Evolutionary conservation across 2,888 invertebrate species (phyloP), one percentile per base, ranked within the genome.

Genomic region (Monochamus alternatus): DNA sequence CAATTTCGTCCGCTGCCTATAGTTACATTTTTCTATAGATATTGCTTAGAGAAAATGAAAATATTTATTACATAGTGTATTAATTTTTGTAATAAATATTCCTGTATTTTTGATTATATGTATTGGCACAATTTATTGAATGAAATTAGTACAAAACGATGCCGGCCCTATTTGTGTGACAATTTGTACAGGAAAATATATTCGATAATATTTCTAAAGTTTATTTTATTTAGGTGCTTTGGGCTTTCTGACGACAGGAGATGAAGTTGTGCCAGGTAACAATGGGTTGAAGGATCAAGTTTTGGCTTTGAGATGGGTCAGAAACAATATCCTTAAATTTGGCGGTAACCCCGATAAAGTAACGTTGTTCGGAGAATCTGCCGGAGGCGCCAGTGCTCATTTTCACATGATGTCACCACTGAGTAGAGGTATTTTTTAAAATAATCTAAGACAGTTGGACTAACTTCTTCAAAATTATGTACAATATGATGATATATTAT

Each of bases 211-310:
- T 47, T 65, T 43, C 22, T n/a, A 9, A 43, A 22, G n/a, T 47
- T 30, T 55, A 55, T 14, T 12, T 55, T 55, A 22, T 55, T 14
- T 72, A 88, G 89, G 88, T 73, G 86, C 88, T n/a, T 76, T 88
- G 65, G 90, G 90, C 67, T 89, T 90, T 77, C 73, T 87, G 5
- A 83, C 82, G 63, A 88, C 87, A 2, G 87, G 86, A 44, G 89
- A 89, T 78, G 84, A 86, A 69, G 82, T 85, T 4, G 85, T 87
- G 5, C 88, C 89, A 2, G 89, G 89, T 30, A 90, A 90, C 75
- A 88, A 88, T 75, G 90, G 89, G 0, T 78, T 90, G 70, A 89
- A 89, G 78, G 90, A 90, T 81, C 89, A 89, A 83, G 84, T 80
- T 52, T 63, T 89, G 30, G 89, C 88, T 4, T 70, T 90, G 62